Conservation (phyloP, 1,140 invertebrate genomes). For the Hetaerina americana region DNA sequence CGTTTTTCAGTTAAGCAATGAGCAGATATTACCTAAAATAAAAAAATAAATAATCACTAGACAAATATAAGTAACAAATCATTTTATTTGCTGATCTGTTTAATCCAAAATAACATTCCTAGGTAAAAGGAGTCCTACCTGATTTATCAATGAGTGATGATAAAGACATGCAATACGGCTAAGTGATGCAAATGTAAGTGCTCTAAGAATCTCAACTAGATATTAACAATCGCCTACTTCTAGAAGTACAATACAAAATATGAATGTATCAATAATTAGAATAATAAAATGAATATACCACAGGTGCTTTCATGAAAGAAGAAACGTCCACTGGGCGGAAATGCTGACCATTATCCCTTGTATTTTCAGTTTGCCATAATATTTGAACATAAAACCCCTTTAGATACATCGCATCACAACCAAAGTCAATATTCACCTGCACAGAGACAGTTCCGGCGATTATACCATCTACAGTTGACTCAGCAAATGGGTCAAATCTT, state of each 20-base stretch:
- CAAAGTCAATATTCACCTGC: slow-evolving; percentile 39
- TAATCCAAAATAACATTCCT: not conserved
- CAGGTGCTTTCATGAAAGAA: not conserved
- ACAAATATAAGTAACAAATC: not conserved
- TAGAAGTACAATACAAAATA: not conserved
- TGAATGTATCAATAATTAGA: not conserved
- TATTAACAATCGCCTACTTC: not conserved
- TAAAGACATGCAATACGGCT: not conserved
- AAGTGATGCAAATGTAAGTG: not conserved
- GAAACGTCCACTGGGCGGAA: not conserved
- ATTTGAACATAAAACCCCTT: slow-evolving; percentile 31
- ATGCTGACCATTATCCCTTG: not conserved
- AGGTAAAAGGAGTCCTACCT: not conserved
- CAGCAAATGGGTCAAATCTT: slow-evolving; percentile 94
- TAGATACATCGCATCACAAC: not conserved
- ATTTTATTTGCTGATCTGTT: not conserved
- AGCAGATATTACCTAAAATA: slow-evolving; percentile 50
- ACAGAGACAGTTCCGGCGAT: slow-evolving; percentile 94
- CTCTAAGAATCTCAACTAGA: not conserved
- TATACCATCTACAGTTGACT: slow-evolving; percentile 98
- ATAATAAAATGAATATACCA: not conserved
- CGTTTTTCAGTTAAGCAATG: slow-evolving; percentile 95
- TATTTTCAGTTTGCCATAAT: not conserved
- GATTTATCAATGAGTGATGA: not conserved
- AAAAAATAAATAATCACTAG: not conserved